These are phyloP conservation scores for Sebastes taczanowskii DNA, from an alignment of 2,797 vertebrate genomes.

Conservation along the genomic window DNA sequence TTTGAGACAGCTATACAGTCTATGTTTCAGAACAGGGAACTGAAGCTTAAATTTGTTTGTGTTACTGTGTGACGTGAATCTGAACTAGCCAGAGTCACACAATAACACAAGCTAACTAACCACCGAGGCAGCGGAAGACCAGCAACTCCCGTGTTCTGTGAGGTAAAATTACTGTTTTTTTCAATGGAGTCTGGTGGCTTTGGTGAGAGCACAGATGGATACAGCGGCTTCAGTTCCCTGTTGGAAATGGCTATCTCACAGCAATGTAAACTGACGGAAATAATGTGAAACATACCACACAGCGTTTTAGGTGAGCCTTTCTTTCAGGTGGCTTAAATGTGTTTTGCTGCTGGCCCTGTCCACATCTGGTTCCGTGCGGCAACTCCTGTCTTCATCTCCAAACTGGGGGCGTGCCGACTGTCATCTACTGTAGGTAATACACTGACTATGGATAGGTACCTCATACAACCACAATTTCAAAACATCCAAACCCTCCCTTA, in stretches of 20 bases:
- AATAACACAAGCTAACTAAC: not conserved
- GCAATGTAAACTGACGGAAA: too few relatives aligned
- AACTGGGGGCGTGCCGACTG: fast-evolving
- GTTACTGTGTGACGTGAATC: not conserved
- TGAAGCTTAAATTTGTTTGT: not conserved
- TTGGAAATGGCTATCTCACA: too few relatives aligned
- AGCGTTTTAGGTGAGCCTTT: not conserved
- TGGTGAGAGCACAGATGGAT: not conserved
- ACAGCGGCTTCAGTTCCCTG: too few relatives aligned
- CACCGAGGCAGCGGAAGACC: not conserved
- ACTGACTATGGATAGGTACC: too few relatives aligned
- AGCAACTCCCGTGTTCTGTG: not conserved
- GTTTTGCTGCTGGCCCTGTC: too few relatives aligned
- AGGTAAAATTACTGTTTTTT: not conserved
- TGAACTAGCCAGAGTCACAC: not conserved
- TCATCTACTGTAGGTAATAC: too few relatives aligned
- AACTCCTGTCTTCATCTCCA: not conserved
- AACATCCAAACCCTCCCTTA: not conserved
- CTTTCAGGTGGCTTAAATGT: not conserved
- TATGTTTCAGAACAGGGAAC: too few relatives aligned
- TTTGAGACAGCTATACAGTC: too few relatives aligned
- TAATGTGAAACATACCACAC: too few relatives aligned
- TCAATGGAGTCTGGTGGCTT: not conserved
- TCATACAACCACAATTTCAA: too few relatives aligned
- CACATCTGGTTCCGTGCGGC: not conserved